These are phyloP conservation scores for Cataglyphis rosenhaueri DNA, from an alignment of 2,888 invertebrate genomes.

Conservation along the genomic window DNA sequence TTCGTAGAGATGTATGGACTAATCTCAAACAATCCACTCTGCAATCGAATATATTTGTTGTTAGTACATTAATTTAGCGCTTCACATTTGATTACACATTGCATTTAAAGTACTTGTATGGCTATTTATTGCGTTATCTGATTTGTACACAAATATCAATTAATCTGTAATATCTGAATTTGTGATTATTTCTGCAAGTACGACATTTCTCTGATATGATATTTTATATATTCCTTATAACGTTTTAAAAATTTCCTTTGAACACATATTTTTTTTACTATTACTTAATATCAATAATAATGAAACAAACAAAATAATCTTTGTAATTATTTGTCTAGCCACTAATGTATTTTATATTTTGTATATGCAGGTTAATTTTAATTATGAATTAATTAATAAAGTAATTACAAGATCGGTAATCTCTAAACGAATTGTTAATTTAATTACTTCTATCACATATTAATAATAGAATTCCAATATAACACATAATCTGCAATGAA, in stretches of 20 bases:
- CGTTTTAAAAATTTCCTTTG: background rate
- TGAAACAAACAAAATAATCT: slow-evolving; percentile 27
- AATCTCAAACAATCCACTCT: slow-evolving; percentile 64
- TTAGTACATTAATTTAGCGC: slow-evolving; percentile 67
- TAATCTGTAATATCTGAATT: slow-evolving; percentile 15
- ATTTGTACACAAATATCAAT: background rate
- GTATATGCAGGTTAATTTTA: slow-evolving; percentile 33
- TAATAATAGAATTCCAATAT: slow-evolving; percentile 14
- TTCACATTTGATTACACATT: slow-evolving; percentile 27
- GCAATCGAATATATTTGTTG: slow-evolving; percentile 68
- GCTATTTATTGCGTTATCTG: background rate
- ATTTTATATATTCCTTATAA: background rate
- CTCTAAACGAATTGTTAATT: slow-evolving; percentile 40
- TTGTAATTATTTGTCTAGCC: background rate
- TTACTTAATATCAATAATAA: background rate
- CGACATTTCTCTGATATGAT: background rate
- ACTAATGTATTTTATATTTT: slow-evolving; percentile 20
- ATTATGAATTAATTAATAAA: slow-evolving; percentile 41
- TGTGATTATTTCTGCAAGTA: slow-evolving; percentile 13
- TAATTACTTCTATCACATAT: slow-evolving; percentile 21
- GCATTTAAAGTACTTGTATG: background rate
- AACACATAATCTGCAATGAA: slow-evolving; percentile 1
- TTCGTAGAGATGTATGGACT: slow-evolving; percentile 44
- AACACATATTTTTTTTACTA: background rate
- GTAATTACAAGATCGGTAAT: slow-evolving; percentile 47